Evolutionary conservation across 2,113 vertebrate species (phyloP), one percentile per base, ranked within the genome.

Genomic region (Phyllostomus discolor): DNA sequence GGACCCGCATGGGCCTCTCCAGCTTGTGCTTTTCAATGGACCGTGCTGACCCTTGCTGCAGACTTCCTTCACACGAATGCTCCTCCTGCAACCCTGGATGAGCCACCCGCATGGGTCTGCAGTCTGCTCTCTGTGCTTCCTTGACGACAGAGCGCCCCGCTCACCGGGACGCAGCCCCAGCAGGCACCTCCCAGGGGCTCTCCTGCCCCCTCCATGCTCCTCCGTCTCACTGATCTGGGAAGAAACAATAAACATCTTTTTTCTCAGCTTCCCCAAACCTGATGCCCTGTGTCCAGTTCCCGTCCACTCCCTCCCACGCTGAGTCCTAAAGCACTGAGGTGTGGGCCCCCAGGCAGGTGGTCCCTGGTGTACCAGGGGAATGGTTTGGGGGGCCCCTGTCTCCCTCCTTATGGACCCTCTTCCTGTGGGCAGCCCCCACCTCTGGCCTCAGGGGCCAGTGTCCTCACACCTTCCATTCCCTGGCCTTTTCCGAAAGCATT

Each of bases 291-390:
- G 35, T 31, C 10, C 24, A 19, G 9, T 73, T 31, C 33, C 28
- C 2, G 3, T 4, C 1, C 20, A 70, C 35, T 35, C 83, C 10
- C 24, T 50, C 78, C 2, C 33, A 78, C 24, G 5, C 10, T 16
- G 46, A 67, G 41, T 26, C 38, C 46, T 57, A 12, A 16, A 4
- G 8, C 85, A 64, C 78, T 38, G 57, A 10, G 73, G 14, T 24
- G 38, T 41, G 28, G 15, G 38, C 26, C 31, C 46, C 28, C 28
- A 1, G n/a, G 57, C 22, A 38, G 43, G 26, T 14, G 50, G 89
- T 41, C n/a, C 28, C 1, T 12, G 35, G 38, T 17, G 1, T 33
- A 17, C 0, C 2, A 50, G 10, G 22, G 35, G 19, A n/a, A 17
- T 2, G 3, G 26, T n/a, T 8, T 38, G 7, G 80, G 7, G 80